Percentiles rank a stretch among this genome's conserved stretches.
Evolutionary conservation across 1,140 invertebrate species (phyloP).

Genomic region (Parapsyche elsis): DNA sequence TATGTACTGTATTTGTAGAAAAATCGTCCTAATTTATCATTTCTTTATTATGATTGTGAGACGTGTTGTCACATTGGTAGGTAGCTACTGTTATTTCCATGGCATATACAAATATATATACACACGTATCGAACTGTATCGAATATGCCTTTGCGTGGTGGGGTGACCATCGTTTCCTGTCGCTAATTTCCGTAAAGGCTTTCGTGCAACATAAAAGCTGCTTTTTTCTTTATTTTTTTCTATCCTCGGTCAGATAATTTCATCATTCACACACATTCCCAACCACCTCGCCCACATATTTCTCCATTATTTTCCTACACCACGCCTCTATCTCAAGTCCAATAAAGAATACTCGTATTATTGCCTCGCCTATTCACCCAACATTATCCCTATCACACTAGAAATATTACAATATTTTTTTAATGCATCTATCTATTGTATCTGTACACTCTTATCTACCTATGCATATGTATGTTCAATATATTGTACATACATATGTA

Average conservation of each 20-base stretch:
- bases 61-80: background rate
- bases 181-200: too few relatives aligned
- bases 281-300: background rate
- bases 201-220: background rate
- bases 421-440: background rate
- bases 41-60: too few relatives aligned
- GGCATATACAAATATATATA: background rate
- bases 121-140: background rate
- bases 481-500: too few relatives aligned
- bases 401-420: background rate
- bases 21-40: too few relatives aligned
- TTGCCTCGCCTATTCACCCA: background rate
- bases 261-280: background rate
- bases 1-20: background rate
- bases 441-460: background rate
- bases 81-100: too few relatives aligned
- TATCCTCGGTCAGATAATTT: background rate
- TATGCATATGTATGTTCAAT: background rate
- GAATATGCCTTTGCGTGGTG: background rate
- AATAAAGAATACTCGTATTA: slow-evolving; percentile 3
- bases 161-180: too few relatives aligned
- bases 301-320: slow-evolving; percentile 1
- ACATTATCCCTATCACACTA: slow-evolving; percentile 8
- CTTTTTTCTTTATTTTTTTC: too few relatives aligned
- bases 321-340: background rate